A percentile compares a stretch with the other conserved stretches of the same genome.
Conservation (phyloP, 2,888 invertebrate genomes). For the Mesopsocus fuscifrons region DNA sequence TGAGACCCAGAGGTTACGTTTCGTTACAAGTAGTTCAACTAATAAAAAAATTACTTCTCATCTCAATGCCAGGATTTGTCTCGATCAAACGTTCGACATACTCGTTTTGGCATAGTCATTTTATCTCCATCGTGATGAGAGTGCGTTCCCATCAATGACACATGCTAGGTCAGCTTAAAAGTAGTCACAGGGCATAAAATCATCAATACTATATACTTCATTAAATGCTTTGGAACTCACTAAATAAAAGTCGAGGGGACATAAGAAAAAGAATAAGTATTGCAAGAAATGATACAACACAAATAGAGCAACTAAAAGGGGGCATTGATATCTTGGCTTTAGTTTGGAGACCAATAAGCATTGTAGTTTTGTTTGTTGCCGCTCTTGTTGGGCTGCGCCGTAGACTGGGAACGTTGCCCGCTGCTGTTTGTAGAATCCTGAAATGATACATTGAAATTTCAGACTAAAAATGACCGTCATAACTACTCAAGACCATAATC, state of each 20-base stretch:
- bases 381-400: slow-evolving; percentile 32
- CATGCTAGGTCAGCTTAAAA: too few relatives aligned
- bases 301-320: background rate
- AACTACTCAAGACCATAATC: too few relatives aligned
- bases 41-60: too few relatives aligned
- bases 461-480: too few relatives aligned
- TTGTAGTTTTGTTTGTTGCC: slow-evolving; percentile 39
- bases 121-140: too few relatives aligned
- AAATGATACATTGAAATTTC: slow-evolving; percentile 17
- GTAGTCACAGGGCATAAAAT: background rate
- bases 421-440: slow-evolving; percentile 37
- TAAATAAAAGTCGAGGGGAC: too few relatives aligned
- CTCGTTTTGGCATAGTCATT: too few relatives aligned
- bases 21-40: too few relatives aligned
- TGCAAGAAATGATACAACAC: background rate
- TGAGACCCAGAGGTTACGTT: too few relatives aligned
- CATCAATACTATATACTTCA: background rate
- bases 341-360: slow-evolving; percentile 20
- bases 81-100: too few relatives aligned
- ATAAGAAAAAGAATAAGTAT: background rate
- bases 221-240: background rate
- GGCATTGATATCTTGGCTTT: background rate
- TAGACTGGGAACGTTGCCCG: slow-evolving; percentile 30
- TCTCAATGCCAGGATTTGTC: too few relatives aligned
- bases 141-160: too few relatives aligned